Conservation (phyloP, 2,113 vertebrate genomes). For the Anoura caudifer region DNA sequence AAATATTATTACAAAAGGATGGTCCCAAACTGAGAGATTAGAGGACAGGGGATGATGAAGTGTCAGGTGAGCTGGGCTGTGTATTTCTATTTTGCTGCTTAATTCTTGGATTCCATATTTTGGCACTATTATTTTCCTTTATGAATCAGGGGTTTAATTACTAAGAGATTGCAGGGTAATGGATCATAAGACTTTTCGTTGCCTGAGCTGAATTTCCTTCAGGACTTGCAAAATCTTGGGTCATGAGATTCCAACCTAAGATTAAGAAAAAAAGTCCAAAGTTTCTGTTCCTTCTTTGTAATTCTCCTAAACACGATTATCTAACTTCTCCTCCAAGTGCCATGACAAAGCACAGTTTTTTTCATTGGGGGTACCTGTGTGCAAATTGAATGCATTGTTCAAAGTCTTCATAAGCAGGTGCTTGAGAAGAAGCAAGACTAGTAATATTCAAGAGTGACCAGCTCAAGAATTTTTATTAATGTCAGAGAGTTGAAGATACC, state of each 20-base stretch:
- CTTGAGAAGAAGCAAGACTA: background rate
- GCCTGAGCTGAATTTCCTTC: slow-evolving; percentile 76
- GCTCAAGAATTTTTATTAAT: background rate
- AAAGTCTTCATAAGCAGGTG: background rate
- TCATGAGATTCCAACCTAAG: slow-evolving; percentile 83
- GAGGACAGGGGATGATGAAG: background rate
- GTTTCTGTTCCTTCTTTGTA: slow-evolving; percentile 86
- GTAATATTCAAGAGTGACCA: background rate
- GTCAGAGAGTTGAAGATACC: background rate
- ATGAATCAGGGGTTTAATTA: slow-evolving; percentile 77
- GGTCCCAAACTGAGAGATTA: background rate
- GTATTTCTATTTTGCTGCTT: background rate
- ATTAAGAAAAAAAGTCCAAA: slow-evolving; percentile 72
- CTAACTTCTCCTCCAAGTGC: slow-evolving; percentile 75
- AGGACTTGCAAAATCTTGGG: slow-evolving; percentile 84
- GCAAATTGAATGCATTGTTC: background rate
- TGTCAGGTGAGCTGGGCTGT: background rate
- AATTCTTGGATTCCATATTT: background rate
- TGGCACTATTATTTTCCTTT: slow-evolving; percentile 48
- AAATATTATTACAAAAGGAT: background rate
- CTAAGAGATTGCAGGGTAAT: slow-evolving; percentile 59
- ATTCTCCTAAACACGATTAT: slow-evolving; percentile 72
- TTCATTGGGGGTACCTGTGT: background rate
- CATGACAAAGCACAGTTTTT: slow-evolving; percentile 65
- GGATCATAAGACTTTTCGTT: slow-evolving; percentile 82